Evolutionary conservation across 2,797 vertebrate species (phyloP), one percentile per base, ranked within the genome.

Genomic region (Platyrinchus mystaceus): DNA sequence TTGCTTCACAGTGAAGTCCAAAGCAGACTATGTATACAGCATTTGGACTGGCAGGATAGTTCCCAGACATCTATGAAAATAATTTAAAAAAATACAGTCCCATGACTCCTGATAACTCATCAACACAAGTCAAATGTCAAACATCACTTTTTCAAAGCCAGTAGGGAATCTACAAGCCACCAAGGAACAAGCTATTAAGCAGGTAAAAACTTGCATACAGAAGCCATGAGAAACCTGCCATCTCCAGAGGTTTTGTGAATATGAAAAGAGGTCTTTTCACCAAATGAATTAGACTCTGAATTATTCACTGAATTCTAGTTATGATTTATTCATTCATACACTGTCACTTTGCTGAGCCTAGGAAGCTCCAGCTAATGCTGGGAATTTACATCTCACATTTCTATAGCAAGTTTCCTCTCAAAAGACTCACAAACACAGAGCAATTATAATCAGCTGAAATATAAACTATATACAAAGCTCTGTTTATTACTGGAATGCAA

Each of bases 261-360:
- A 84, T 0, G 1, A 84, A 91, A 92, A 83, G 28, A 73, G 1
- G 56, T 47, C 55, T 87, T 95, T 69, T 43, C 50, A 85, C 41
- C 71, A 92, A 92, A 84, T 68, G 27, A 87, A 89, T 92, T 82
- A 93, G 66, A 70, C 34, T 70, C 67, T 74, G 56, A 90, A 94
- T 95, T 97, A 89, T 85, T 89, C 75, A 71, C 90, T 83, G 64
- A 89, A 94, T 92, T 85, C 81, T 80, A 83, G 90, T 88, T 93
- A 92, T 62, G 83, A 84, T 89, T 96, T 95, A 94, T 96, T 97
- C 84, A 95, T 93, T 94, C 79, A 75, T 58, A 66, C n/a, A 34
- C 43, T 75, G 80, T 58, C 52, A 55, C 66, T 93, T 76, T 89
- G 89, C 87, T 95, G 89, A 95, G 89, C 67, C 84, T 92, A 47